Base-by-base conservation (phyloP, 2,888 invertebrate genomes). In the Agonopterix arenella region DNA sequence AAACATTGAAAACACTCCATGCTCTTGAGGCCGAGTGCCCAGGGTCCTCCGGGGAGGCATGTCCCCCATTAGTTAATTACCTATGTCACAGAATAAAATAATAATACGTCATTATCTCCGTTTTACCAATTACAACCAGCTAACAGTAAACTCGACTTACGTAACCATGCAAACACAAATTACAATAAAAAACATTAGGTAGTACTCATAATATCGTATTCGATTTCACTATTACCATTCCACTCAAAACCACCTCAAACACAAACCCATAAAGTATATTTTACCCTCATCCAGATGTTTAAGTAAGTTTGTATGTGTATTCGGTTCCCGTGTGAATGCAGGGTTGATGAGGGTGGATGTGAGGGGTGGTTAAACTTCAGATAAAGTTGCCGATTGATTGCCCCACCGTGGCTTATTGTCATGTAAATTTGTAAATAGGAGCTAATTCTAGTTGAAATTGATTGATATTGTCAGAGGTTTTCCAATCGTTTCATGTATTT, bases 281-380 rank as follows among this genome's bases (percentile, higher is more conserved):
- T 51, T 16, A 40, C 43, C 1, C 10, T 36, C 1, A 3, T 18
- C 18, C 3, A 18, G 4, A 36, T 16, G 38, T 52, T 45, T 11
- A 13, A 42, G 28, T 49, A 44, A 18, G 43, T 56, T 58, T 45
- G 56, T 49, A 11, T 11, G 44, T 43, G 44, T 44, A 44, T 43
- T 48, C 44, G 42, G 73, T 83, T 82, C 81, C 81, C 82, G 77
- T 82, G 82, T 81, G 82, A 83, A 72, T 67, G 61, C 51, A 53
- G 49, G 56, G 53, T 62, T 62, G 66, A 53, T 58, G 67, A 52
- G 55, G 64, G 54, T 53, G 57, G 52, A 18, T 18, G 18, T 18
- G 18, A 18, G 54, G 56, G 55, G 44, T 50, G 50, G 38, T n/a
- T 38, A 38, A 10, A 9, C 9, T n/a, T 38, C 38, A 4, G 38